phyloP scores from a whole-genome alignment of 2,888 invertebrate genomes.

The Metallyticus violacea region DNA sequence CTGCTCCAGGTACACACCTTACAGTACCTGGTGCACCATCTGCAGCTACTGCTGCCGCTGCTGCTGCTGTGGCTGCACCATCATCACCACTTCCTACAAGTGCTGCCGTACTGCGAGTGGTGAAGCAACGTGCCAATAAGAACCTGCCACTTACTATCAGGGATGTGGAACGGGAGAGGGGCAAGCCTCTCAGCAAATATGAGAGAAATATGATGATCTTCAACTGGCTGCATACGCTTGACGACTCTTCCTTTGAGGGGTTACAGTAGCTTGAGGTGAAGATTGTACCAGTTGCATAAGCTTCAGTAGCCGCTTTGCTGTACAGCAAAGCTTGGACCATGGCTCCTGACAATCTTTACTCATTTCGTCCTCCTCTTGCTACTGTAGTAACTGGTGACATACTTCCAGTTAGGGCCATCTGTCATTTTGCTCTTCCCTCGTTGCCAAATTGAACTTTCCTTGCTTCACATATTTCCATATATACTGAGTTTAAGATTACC shows the following conservation, averaged over 20 bases:
- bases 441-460: too few species aligned
- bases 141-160: conserved; percentile 66
- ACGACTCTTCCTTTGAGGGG: conserved; percentile 61
- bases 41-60: conserved; percentile 40
- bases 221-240: conserved; percentile 87
- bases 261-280: conserved; percentile 33
- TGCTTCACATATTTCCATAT: too few species aligned
- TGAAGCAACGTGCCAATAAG: conserved; percentile 48
- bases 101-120: conserved; percentile 45
- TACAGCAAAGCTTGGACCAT: background rate
- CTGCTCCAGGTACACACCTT: conserved; percentile 36
- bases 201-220: conserved; percentile 95
- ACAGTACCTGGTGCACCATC: conserved; percentile 41
- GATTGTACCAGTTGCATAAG: too few species aligned
- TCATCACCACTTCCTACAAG: conserved; percentile 40
- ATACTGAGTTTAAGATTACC: too few species aligned
- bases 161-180: conserved; percentile 77
- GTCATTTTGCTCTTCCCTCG: too few species aligned
- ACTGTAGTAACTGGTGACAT: too few species aligned
- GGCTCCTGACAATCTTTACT: background rate
- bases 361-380: background rate
- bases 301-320: background rate
- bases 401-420: too few species aligned
- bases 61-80: conserved; percentile 41
- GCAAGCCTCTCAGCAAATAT: conserved; percentile 82